Conservation (phyloP, 2,797 vertebrate genomes). For the Glossophaga mutica region DNA sequence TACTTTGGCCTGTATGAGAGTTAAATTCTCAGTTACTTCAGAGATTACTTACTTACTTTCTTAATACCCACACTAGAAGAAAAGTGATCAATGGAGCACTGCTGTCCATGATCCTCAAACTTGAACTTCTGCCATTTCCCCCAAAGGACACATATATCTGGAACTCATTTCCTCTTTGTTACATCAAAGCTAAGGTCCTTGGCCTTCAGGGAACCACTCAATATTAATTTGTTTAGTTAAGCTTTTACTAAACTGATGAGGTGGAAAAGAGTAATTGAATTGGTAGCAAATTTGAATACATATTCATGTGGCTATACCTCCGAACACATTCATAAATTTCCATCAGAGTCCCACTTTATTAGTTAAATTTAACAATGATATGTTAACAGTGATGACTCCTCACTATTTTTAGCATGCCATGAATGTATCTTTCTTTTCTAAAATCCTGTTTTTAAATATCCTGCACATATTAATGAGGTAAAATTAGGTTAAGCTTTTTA, state of each 20-base stretch:
- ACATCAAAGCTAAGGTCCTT: not conserved
- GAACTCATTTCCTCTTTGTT: conserved; percentile 44
- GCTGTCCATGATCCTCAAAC: not conserved
- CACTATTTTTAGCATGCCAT: not conserved
- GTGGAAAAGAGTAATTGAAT: conserved; percentile 30
- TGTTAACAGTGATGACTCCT: not conserved
- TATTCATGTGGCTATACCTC: not conserved
- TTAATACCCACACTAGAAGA: not conserved
- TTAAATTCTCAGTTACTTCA: not conserved
- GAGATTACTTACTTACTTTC: not conserved
- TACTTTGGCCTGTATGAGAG: not conserved
- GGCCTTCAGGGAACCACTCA: conserved; percentile 21
- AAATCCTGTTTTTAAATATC: not conserved
- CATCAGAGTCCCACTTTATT: not conserved
- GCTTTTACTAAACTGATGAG: conserved; percentile 33
- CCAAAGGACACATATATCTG: conserved; percentile 18
- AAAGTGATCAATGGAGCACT: not conserved
- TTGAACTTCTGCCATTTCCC: conserved; percentile 3
- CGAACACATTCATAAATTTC: conserved; percentile 4
- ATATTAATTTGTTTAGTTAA: conserved; percentile 59
- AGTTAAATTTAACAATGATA: not conserved
- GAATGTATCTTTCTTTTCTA: not conserved
- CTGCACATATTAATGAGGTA: not conserved
- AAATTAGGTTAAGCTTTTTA: not conserved
- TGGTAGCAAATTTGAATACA: conserved; percentile 18